phyloP scores from a whole-genome alignment of 2,113 vertebrate species.

The Apeltes quadracus region DNA sequence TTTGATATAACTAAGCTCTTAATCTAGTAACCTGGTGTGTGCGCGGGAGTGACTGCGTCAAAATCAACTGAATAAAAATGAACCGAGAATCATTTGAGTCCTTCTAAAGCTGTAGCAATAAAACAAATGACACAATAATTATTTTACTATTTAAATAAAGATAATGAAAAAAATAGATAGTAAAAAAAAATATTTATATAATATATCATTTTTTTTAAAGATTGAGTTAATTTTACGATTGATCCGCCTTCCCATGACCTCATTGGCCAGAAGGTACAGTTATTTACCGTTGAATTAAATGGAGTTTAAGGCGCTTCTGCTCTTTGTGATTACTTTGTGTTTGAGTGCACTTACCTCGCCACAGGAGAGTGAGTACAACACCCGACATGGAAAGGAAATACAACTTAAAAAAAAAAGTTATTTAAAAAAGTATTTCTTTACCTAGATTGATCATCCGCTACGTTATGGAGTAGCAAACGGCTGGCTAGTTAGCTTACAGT shows the following conservation, averaged over 20 bases:
- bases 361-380: slow-evolving; percentile 14
- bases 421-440: no score
- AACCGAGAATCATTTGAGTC: not conserved
- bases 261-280: not conserved
- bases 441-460: not conserved
- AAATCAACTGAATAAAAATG: not conserved
- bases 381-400: not conserved
- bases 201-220: not conserved
- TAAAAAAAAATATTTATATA: no score
- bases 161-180: no score
- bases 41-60: not conserved
- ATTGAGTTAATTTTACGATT: not conserved
- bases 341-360: not conserved
- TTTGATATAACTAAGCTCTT: slow-evolving; percentile 19
- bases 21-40: slow-evolving; percentile 7
- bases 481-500: not conserved
- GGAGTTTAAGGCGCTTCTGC: slow-evolving; percentile 1
- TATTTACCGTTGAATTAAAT: slow-evolving; percentile 11
- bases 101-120: no score
- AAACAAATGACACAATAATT: no score
- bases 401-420: not conserved
- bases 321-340: slow-evolving; percentile 3
- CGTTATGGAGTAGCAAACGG: not conserved
- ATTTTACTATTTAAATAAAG: not conserved
- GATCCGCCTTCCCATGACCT: slow-evolving; percentile 23